A percentile compares a stretch with the other conserved stretches of the same genome.
These are phyloP conservation scores for Oreotrochilus melanogaster DNA, from an alignment of 2,113 vertebrate genomes.

Conservation along the genomic window DNA sequence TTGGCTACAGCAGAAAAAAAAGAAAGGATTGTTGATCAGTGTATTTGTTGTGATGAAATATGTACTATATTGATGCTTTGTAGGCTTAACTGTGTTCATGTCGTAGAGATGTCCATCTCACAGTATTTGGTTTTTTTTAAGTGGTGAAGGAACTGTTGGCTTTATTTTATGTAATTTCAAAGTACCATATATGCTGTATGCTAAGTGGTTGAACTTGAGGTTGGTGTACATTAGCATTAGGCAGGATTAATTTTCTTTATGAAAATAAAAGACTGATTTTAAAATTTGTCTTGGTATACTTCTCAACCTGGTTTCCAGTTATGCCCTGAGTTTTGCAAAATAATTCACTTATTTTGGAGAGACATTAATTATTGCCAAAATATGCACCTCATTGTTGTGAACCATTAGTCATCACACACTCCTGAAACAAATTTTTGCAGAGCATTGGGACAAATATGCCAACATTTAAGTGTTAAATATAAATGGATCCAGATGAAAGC, in stretches of 20 bases:
- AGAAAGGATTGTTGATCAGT: background rate
- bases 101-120: background rate
- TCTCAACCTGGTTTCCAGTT: background rate
- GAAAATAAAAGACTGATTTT: background rate
- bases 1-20: constrained; percentile 6
- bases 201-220: background rate
- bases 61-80: background rate
- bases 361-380: background rate
- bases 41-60: background rate
- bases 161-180: background rate
- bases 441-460: background rate
- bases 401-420: background rate
- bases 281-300: background rate
- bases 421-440: background rate
- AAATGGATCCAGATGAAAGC: background rate
- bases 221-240: background rate
- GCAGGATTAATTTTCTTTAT: background rate
- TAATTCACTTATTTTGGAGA: background rate
- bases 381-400: background rate
- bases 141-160: background rate
- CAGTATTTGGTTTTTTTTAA: background rate
- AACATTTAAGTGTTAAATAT: background rate
- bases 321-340: background rate
- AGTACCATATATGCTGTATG: background rate
- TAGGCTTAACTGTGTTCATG: background rate